Percentiles rank a stretch among this genome's conserved stretches.
phyloP scores from a whole-genome alignment of 1,140 invertebrate genomes.

The Drosophila teissieri region DNA sequence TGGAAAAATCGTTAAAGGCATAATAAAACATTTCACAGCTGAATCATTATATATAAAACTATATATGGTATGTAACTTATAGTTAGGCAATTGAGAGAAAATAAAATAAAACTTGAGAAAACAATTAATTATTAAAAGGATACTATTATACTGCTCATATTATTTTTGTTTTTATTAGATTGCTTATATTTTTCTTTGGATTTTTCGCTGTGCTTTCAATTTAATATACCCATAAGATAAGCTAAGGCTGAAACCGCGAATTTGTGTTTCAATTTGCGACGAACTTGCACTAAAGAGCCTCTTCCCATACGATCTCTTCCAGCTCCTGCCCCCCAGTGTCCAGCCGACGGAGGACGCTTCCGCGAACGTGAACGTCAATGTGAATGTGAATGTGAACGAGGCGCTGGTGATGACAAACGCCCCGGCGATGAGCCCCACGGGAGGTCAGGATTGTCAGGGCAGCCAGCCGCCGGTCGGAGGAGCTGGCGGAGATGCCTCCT shows the following conservation, averaged over 20 bases:
- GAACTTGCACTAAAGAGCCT: slow-evolving; percentile 4
- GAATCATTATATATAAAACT: background rate
- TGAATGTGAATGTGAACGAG: slow-evolving; percentile 66
- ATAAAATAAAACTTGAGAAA: too few species aligned
- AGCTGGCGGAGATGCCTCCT: slow-evolving; percentile 82
- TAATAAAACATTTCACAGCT: too few species aligned
- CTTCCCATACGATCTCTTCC: slow-evolving; percentile 37
- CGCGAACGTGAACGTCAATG: slow-evolving; percentile 62
- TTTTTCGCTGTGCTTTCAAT: slow-evolving; percentile 1
- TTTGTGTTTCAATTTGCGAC: slow-evolving; percentile 44
- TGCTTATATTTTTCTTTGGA: too few species aligned
- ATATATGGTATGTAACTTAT: too few species aligned
- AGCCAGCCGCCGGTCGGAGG: slow-evolving; percentile 43
- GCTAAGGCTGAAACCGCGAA: slow-evolving; percentile 7
- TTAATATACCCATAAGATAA: slow-evolving; percentile 32
- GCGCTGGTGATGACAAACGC: slow-evolving; percentile 80
- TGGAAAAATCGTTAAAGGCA: background rate
- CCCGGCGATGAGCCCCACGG: slow-evolving; percentile 73
- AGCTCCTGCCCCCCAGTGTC: slow-evolving; percentile 66
- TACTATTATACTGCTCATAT: too few species aligned
- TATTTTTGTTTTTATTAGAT: too few species aligned
- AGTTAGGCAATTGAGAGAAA: too few species aligned
- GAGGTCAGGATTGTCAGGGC: slow-evolving; percentile 71
- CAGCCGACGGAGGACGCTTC: slow-evolving; percentile 63
- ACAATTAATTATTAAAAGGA: too few species aligned